phyloP scores from a whole-genome alignment of 64 coral and sea anemone genomes.

The Acropora tenuis region DNA sequence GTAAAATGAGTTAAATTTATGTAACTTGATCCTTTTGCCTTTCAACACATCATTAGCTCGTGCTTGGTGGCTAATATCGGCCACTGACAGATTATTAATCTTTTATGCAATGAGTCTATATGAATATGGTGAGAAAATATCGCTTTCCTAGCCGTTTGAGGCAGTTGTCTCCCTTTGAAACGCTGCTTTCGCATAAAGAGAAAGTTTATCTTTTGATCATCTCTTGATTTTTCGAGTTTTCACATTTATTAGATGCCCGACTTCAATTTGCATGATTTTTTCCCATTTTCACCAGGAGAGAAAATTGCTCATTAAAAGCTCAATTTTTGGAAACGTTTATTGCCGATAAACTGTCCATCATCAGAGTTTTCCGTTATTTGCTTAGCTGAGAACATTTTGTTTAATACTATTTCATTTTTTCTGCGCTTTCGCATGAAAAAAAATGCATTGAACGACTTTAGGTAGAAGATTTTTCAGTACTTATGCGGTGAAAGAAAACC shows the following conservation, averaged over 20 bases:
- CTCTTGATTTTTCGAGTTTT: neutral
- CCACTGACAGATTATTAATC: slow-evolving; percentile 20
- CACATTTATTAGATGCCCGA: neutral
- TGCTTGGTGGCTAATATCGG: slow-evolving; percentile 2
- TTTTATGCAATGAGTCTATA: slow-evolving; percentile 41
- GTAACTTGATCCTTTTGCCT: slow-evolving; percentile 15
- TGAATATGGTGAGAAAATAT: neutral
- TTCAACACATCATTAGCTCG: slow-evolving; percentile 42
- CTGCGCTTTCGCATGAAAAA: neutral
- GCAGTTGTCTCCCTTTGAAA: neutral
- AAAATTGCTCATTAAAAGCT: slow-evolving; percentile 46
- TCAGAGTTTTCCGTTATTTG: neutral
- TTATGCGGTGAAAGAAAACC: neutral
- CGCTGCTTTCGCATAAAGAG: neutral
- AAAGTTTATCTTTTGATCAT: neutral
- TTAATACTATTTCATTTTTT: neutral
- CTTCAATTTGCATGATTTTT: neutral
- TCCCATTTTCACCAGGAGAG: slow-evolving; percentile 11
- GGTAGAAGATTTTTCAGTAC: neutral
- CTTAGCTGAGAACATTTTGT: neutral
- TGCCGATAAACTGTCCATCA: slow-evolving; percentile 23
- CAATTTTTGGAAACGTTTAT: slow-evolving; percentile 38
- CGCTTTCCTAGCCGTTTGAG: neutral
- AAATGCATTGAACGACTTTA: no score
- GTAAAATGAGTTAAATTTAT: slow-evolving; percentile 39